Conservation (phyloP, 2,888 invertebrate species). For the Tenthredo scrophulariae region DNA sequence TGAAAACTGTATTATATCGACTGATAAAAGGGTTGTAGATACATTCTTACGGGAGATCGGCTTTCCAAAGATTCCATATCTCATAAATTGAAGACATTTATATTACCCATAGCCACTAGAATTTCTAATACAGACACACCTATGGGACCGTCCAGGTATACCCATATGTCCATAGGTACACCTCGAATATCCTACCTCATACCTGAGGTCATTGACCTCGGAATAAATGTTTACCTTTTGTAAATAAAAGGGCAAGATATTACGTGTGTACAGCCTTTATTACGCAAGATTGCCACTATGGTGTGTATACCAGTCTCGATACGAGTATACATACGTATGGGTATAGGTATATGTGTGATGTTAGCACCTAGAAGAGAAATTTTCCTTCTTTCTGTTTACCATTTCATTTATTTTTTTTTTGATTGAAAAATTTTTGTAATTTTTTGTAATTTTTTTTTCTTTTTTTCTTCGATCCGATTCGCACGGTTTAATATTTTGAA, state of each 20-base stretch:
- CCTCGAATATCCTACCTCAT: neutral
- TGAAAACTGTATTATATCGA: neutral
- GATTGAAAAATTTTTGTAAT: too few relatives aligned
- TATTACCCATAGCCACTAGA: neutral
- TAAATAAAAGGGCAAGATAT: conserved; percentile 33
- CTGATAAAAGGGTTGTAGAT: neutral
- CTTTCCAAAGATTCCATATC: neutral
- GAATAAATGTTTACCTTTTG: conserved; percentile 37
- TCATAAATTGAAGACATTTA: neutral
- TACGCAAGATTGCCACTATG: conserved; percentile 15
- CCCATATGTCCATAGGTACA: neutral
- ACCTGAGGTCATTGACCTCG: neutral
- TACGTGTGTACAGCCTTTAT: conserved; percentile 20
- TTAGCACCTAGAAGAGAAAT: conserved; percentile 11
- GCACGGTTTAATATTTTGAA: neutral
- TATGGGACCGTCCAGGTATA: neutral
- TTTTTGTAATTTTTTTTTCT: neutral
- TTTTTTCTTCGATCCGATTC: neutral
- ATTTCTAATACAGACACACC: neutral
- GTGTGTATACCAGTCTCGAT: neutral
- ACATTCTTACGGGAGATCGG: neutral
- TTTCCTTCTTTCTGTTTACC: neutral
- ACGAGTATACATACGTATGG: neutral
- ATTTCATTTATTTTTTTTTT: neutral
- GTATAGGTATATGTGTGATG: neutral